Percentiles rank a stretch among this genome's conserved stretches.
phyloP scores from a whole-genome alignment of 1,140 invertebrate genomes.

The Adelges cooleyi region DNA sequence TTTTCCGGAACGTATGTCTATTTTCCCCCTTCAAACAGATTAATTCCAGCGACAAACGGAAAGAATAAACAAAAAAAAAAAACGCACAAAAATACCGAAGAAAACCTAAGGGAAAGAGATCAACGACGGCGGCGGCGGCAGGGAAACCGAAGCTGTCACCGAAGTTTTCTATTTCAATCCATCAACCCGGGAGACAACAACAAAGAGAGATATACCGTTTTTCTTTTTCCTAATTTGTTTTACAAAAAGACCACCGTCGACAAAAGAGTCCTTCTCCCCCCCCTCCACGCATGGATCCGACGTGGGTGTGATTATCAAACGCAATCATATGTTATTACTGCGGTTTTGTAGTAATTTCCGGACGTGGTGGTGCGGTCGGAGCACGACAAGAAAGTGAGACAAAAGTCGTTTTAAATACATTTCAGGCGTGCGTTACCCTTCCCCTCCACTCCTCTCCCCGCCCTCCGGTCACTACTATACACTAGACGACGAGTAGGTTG shows the following conservation, averaged over 20 bases:
- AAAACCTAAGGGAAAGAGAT: background rate
- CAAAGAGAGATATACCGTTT: background rate
- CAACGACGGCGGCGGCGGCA: background rate
- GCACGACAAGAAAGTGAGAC: too few relatives aligned
- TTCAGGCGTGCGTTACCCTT: too few relatives aligned
- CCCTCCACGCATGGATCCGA: too few relatives aligned
- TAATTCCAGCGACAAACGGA: background rate
- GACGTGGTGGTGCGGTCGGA: too few relatives aligned
- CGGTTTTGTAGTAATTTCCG: too few relatives aligned
- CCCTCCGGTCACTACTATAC: too few relatives aligned
- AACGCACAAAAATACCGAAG: background rate
- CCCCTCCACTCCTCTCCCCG: too few relatives aligned
- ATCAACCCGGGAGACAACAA: constrained; percentile 2
- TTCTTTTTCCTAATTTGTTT: background rate
- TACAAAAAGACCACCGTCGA: too few relatives aligned
- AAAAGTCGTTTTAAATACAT: too few relatives aligned
- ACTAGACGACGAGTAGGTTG: background rate
- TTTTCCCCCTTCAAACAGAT: background rate
- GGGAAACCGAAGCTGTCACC: background rate
- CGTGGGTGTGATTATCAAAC: too few relatives aligned
- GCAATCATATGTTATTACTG: too few relatives aligned
- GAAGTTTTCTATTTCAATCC: constrained; percentile 1
- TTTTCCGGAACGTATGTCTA: background rate
- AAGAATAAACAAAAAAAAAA: background rate
- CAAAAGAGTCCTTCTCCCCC: too few relatives aligned